Percentiles rank a stretch among this genome's conserved stretches.
phyloP scores from a whole-genome alignment of 1,140 invertebrate species.

The Scaptodrosophila lebanonensis region DNA sequence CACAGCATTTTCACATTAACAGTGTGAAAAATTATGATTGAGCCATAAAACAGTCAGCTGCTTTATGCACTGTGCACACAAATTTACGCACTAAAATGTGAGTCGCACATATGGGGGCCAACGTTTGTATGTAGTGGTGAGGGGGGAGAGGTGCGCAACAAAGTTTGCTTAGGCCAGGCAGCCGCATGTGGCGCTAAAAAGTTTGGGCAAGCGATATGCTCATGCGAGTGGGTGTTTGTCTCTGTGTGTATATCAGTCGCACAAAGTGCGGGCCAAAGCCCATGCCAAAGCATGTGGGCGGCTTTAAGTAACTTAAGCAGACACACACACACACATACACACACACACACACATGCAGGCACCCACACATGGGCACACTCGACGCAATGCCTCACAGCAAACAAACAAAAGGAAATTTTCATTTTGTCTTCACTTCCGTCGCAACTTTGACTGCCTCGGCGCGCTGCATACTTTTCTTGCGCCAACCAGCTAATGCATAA shows the following conservation, averaged over 20 bases:
- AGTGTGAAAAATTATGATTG: slow-evolving; percentile 75
- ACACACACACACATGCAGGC: slow-evolving; percentile 1
- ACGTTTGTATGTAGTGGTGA: too few species aligned
- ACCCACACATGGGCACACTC: slow-evolving; percentile 1
- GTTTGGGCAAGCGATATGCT: slow-evolving; percentile 27
- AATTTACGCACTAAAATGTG: too few species aligned
- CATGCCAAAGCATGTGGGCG: too few species aligned
- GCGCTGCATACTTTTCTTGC: slow-evolving; percentile 5
- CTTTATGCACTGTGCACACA: not conserved
- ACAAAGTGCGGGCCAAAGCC: too few species aligned
- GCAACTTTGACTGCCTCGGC: slow-evolving; percentile 1
- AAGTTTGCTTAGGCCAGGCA: slow-evolving; percentile 26
- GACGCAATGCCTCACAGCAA: not conserved
- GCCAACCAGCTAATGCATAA: slow-evolving; percentile 16
- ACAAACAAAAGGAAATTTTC: slow-evolving; percentile 49
- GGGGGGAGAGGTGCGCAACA: slow-evolving; percentile 7
- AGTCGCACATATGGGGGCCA: too few species aligned
- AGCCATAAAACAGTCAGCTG: slow-evolving; percentile 74
- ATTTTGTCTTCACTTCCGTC: slow-evolving; percentile 52
- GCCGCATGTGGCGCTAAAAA: too few species aligned
- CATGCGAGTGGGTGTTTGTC: slow-evolving; percentile 12
- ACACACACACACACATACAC: too few species aligned
- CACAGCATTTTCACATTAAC: slow-evolving; percentile 67
- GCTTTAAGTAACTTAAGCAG: slow-evolving; percentile 34
- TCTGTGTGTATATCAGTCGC: too few species aligned